Evolutionary conservation across 2,113 vertebrate species (phyloP).

Genomic region (Passer domesticus): DNA sequence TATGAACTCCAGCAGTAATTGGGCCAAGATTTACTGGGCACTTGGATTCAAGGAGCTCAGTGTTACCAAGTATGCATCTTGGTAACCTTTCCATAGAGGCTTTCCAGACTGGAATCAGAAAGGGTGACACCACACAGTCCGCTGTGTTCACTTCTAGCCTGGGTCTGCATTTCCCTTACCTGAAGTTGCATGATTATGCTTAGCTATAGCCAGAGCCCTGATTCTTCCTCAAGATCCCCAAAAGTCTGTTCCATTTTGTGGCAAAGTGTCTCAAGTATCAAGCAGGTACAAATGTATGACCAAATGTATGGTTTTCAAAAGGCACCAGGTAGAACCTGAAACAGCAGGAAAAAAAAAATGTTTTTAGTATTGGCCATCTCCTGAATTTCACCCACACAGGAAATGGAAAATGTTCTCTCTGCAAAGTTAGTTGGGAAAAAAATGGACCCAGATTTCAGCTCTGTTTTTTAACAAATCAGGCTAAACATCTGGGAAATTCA

Average conservation of each 20-base stretch:
- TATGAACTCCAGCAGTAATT: not conserved
- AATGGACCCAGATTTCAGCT: not conserved
- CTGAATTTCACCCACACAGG: not conserved
- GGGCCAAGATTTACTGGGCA: rapidly evolving
- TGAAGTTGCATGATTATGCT: not conserved
- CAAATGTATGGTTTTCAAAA: not conserved
- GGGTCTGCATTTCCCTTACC: not conserved
- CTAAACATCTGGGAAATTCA: not conserved
- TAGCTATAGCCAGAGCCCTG: not conserved
- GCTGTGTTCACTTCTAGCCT: not conserved
- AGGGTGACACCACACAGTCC: not conserved
- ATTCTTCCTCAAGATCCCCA: not conserved
- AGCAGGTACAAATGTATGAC: not conserved
- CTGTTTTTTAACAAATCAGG: not conserved
- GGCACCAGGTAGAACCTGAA: not conserved
- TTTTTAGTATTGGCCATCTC: not conserved
- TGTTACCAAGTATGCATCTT: no score
- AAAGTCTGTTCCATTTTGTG: not conserved
- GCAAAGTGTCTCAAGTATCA: not conserved
- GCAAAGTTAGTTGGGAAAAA: not conserved
- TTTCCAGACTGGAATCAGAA: not conserved
- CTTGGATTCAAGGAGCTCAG: not conserved
- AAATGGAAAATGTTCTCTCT: not conserved
- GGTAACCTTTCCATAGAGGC: not conserved
- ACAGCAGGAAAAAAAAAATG: not conserved